A percentile compares a stretch with the other conserved stretches of the same genome.
Conservation (phyloP, 2,113 vertebrate species). For the Petrocephalus microphthalmus region DNA sequence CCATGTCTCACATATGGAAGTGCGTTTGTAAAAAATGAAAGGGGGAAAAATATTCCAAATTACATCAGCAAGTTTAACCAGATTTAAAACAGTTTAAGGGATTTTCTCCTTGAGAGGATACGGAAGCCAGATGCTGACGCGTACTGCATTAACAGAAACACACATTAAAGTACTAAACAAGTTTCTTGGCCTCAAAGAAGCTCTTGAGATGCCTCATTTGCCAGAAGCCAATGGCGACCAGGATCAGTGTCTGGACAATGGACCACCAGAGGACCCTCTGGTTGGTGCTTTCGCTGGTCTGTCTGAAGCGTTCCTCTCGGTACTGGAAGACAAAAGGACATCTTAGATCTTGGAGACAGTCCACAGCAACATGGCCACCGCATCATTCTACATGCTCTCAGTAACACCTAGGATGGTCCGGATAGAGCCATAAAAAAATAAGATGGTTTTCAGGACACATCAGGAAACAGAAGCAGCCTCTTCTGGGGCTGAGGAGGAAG, state of each 20-base stretch:
- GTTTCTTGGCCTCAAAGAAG: slow-evolving; percentile 90
- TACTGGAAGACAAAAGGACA: slow-evolving; percentile 57
- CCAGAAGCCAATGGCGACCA: slow-evolving; percentile 84
- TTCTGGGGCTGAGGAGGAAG: neutral
- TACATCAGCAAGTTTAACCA: slow-evolving; percentile 2
- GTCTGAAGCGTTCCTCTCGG: slow-evolving; percentile 83
- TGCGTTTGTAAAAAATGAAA: neutral
- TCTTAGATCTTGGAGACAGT: neutral
- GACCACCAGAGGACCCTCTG: slow-evolving; percentile 90
- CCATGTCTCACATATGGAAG: neutral
- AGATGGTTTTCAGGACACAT: neutral
- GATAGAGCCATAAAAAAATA: neutral
- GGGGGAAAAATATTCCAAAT: neutral
- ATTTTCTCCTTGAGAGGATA: neutral
- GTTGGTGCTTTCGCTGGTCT: slow-evolving; percentile 87
- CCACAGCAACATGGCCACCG: neutral
- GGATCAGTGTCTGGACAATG: slow-evolving; percentile 84
- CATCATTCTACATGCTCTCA: neutral
- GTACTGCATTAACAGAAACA: slow-evolving; percentile 14
- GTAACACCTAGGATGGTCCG: neutral
- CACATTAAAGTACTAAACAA: slow-evolving; percentile 61
- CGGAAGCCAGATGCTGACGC: neutral
- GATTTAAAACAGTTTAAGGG: neutral
- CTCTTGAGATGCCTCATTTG: slow-evolving; percentile 90
- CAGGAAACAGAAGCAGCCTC: neutral